Conservation (phyloP, 92 coral and sea anemone species). For the Palythoa caribaeorum region DNA sequence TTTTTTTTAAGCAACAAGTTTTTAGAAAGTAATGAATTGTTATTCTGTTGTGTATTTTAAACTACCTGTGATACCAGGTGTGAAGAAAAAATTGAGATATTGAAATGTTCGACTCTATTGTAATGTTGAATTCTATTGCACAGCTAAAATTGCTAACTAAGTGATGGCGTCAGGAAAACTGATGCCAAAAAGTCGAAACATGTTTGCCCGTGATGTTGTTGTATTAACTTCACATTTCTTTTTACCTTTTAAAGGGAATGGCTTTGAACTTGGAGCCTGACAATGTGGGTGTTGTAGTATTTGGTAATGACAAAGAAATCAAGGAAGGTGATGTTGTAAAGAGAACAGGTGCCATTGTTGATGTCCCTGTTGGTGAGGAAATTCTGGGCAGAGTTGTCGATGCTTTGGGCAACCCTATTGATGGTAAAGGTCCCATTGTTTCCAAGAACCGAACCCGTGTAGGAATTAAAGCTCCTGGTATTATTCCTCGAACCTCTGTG, state of each 20-base stretch:
- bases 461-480: slow-evolving; percentile 98
- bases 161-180: too few relatives aligned
- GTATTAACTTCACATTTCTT: background rate
- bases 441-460: slow-evolving; percentile 83
- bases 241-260: slow-evolving; percentile 82
- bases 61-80: too few relatives aligned
- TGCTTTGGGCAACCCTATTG: slow-evolving; percentile 98
- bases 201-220: too few relatives aligned
- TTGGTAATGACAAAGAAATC: slow-evolving; percentile 99
- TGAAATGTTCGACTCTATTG: too few relatives aligned
- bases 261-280: slow-evolving; percentile 99
- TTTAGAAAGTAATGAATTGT: too few relatives aligned
- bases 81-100: too few relatives aligned
- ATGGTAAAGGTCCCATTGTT: slow-evolving; percentile 92
- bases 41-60: too few relatives aligned
- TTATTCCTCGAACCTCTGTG: slow-evolving; percentile 98
- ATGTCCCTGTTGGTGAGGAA: slow-evolving; percentile 96
- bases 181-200: too few relatives aligned
- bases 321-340: slow-evolving; percentile 99
- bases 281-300: slow-evolving; percentile 99
- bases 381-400: slow-evolving; percentile 99
- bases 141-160: too few relatives aligned
- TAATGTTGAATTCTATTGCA: too few relatives aligned
- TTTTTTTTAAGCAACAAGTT: too few relatives aligned
- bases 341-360: slow-evolving; percentile 99